Conservation (phyloP, 1,140 invertebrate genomes). For the Armadillidium nasatum region DNA sequence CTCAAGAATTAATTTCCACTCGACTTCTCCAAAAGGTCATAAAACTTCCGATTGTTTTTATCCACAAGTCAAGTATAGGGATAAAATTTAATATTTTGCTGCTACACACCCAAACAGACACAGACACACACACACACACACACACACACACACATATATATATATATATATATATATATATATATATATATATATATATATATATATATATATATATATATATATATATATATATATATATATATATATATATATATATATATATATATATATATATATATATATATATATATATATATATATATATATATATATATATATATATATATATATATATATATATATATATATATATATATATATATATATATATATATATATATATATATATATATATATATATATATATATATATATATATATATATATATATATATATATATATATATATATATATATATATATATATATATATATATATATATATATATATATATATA, state of each 20-base stretch:
- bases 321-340: background rate
- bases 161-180: background rate
- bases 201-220: constrained; percentile 23
- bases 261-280: constrained; percentile 26
- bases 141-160: background rate
- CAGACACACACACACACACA: too few relatives aligned
- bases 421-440: constrained; percentile 17
- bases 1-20: too few relatives aligned
- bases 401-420: constrained; percentile 1
- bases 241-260: constrained; percentile 23
- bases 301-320: too few relatives aligned
- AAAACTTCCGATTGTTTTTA: too few relatives aligned
- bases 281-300: constrained; percentile 14
- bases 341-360: constrained; percentile 20
- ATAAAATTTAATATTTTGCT: too few relatives aligned
- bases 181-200: constrained; percentile 18
- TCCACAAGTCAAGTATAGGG: too few relatives aligned
- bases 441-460: constrained; percentile 19
- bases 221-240: constrained; percentile 22
- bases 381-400: background rate
- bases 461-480: constrained; percentile 19
- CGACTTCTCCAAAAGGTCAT: too few relatives aligned
- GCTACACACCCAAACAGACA: too few relatives aligned
- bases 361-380: constrained; percentile 17
- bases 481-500: constrained; percentile 10